These are phyloP conservation scores for Harmothoe impar DNA, from an alignment of 2,888 invertebrate genomes.

Conservation along the genomic window DNA sequence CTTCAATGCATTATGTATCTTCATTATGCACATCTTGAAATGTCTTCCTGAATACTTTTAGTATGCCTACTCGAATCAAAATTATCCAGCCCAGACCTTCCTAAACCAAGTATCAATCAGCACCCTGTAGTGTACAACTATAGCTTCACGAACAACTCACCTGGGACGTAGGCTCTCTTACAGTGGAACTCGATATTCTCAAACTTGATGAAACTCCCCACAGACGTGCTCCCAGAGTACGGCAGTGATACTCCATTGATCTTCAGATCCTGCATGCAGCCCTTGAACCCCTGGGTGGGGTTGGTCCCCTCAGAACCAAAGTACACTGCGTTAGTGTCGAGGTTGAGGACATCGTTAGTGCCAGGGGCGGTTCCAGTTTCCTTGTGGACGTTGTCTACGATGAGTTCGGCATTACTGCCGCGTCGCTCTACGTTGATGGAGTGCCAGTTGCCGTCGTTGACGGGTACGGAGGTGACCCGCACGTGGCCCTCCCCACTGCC, in stretches of 20 bases:
- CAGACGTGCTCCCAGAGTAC: slow-evolving; percentile 84
- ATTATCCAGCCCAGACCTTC: no score
- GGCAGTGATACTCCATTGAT: slow-evolving; percentile 91
- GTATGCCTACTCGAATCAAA: no score
- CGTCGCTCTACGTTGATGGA: slow-evolving; percentile 89
- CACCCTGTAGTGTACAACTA: no score
- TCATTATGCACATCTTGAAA: no score
- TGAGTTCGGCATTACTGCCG: slow-evolving; percentile 90
- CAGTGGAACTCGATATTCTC: slow-evolving; percentile 83
- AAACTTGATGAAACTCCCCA: slow-evolving; percentile 82
- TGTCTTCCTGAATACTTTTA: no score
- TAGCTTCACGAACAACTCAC: no score
- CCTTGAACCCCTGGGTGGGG: slow-evolving; percentile 75
- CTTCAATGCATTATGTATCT: no score
- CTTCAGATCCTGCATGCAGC: slow-evolving; percentile 93
- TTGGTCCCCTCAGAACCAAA: slow-evolving; percentile 90
- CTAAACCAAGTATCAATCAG: no score
- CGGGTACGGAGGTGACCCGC: slow-evolving; percentile 88
- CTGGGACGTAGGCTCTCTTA: slow-evolving; percentile 72
- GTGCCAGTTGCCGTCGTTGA: slow-evolving; percentile 92
- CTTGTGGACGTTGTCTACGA: slow-evolving; percentile 90
- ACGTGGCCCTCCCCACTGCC: slow-evolving; percentile 95
- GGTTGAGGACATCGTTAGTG: slow-evolving; percentile 91
- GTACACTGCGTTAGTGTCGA: slow-evolving; percentile 92
- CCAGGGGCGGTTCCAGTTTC: slow-evolving; percentile 90